Base-by-base conservation (phyloP, 2,797 vertebrate genomes). In the Peromyscus melanophrys region DNA sequence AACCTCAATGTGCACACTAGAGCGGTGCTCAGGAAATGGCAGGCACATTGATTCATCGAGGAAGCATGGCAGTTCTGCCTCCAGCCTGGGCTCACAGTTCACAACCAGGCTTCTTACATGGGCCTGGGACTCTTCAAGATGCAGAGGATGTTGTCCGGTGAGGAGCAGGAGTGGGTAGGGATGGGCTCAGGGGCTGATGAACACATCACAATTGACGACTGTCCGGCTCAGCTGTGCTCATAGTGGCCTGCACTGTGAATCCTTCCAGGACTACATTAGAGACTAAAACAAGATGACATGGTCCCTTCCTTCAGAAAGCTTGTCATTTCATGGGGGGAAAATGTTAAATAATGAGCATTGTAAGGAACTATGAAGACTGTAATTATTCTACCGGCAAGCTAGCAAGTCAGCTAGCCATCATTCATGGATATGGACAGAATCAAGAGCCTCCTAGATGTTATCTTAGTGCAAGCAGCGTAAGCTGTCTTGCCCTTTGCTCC, bases 341-440 rank as follows among this genome's bases (percentile, higher is more conserved):
- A 6, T 52, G 25, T 21, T 65, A n/a, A 11, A 6, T 19, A 13
- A 25, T n/a, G 27, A 88, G 25, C 1, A 0, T 2, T 17, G 2
- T 13, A 52, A 25, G 67, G 14, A 88, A 40, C 63, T 4, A 5
- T 31, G 55, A 59, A 19, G 31, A 40, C n/a, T 77, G 25, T 82
- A 59, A 40, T 57, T n/a, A 11, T 25, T 31, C 61, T 77, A 23
- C 2, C 2, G 12, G 21, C 19, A 67, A 78, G 27, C 37, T 19
- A 73, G 12, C 3, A 1, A n/a, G 27, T 2, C 9, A 17, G 7
- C 37, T 29, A 17, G 17, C 49, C 4, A 1, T n/a, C 37, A 12
- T 37, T 80, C 71, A 17, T 0, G 49, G 49, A 59, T 21, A 11
- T 8, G 12, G 1, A 16, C 31, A n/a, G 90, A 29, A 90, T 40